These are phyloP conservation scores for Archaeoteleia sp. DNA, from an alignment of 2,888 invertebrate genomes.

Conservation along the genomic window DNA sequence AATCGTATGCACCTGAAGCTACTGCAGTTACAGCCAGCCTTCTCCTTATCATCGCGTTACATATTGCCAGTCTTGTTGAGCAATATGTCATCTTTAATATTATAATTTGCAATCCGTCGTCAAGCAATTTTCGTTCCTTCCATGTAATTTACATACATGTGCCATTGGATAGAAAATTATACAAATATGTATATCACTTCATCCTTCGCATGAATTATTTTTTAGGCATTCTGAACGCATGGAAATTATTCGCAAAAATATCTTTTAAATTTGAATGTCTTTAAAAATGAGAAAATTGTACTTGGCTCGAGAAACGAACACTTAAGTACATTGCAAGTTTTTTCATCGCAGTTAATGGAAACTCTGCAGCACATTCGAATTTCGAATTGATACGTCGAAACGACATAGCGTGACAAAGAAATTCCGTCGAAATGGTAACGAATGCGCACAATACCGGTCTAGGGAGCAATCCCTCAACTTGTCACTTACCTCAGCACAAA, in stretches of 20 bases:
- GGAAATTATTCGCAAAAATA: too few relatives aligned
- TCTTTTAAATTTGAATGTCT: too few relatives aligned
- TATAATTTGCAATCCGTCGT: slow-evolving; percentile 33
- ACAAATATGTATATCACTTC: too few relatives aligned
- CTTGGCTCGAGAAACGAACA: too few relatives aligned
- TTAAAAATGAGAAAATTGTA: too few relatives aligned
- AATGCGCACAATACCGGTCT: slow-evolving; percentile 66
- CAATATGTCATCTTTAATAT: slow-evolving; percentile 45
- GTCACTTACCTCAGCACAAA: slow-evolving; percentile 67
- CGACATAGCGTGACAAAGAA: slow-evolving; percentile 45
- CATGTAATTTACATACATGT: too few relatives aligned
- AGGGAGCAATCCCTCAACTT: slow-evolving; percentile 71
- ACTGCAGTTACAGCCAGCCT: slow-evolving; percentile 32
- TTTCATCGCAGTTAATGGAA: slow-evolving; percentile 44
- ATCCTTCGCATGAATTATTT: too few relatives aligned
- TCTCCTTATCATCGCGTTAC: slow-evolving; percentile 45
- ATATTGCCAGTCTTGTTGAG: slow-evolving; percentile 34
- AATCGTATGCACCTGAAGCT: slow-evolving; percentile 53
- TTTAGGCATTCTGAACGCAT: too few relatives aligned
- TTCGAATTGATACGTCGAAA: slow-evolving; percentile 48
- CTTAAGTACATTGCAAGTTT: too few relatives aligned
- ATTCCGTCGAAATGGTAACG: slow-evolving; percentile 53
- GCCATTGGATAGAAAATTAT: too few relatives aligned
- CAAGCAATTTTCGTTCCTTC: slow-evolving; percentile 37
- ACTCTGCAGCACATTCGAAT: slow-evolving; percentile 35